These are phyloP conservation scores for Tachypleus tridentatus DNA, from an alignment of 1,140 invertebrate species.

Conservation along the genomic window DNA sequence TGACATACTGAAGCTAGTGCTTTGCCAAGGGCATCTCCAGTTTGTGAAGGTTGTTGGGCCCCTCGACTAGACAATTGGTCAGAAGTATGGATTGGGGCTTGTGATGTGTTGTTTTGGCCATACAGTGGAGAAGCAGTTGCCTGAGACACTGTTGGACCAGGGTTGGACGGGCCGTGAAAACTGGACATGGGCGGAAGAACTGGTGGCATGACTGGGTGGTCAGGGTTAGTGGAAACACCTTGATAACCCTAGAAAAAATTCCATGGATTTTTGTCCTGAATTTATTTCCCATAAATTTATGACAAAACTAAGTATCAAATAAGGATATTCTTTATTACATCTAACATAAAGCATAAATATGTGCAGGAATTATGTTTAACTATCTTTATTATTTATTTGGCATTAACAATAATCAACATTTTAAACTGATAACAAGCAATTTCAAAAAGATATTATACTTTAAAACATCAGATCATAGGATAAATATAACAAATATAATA, in stretches of 20 bases:
- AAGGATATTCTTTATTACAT: background rate
- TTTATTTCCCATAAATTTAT: too few species aligned
- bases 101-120: conserved; percentile 20
- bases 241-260: conserved; percentile 40
- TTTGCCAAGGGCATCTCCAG: conserved; percentile 62
- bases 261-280: background rate
- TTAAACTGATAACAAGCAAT: too few species aligned
- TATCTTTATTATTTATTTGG: too few species aligned
- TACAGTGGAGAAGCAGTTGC: conserved; percentile 49
- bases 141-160: conserved; percentile 83
- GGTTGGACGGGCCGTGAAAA: conserved; percentile 59
- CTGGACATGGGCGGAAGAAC: conserved; percentile 86
- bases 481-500: too few species aligned
- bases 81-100: conserved; percentile 14
- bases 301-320: too few species aligned
- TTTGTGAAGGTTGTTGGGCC: conserved; percentile 34
- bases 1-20: conserved; percentile 43
- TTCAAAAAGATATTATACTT: too few species aligned
- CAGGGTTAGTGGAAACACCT: conserved; percentile 47
- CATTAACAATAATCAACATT: too few species aligned
- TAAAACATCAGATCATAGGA: too few species aligned
- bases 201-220: conserved; percentile 49
- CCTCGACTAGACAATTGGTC: conserved; percentile 35
- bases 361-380: conserved; percentile 24
- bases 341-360: background rate